These are phyloP conservation scores for Cataglyphis hispanica DNA, from an alignment of 1,140 invertebrate genomes.

Conservation along the genomic window DNA sequence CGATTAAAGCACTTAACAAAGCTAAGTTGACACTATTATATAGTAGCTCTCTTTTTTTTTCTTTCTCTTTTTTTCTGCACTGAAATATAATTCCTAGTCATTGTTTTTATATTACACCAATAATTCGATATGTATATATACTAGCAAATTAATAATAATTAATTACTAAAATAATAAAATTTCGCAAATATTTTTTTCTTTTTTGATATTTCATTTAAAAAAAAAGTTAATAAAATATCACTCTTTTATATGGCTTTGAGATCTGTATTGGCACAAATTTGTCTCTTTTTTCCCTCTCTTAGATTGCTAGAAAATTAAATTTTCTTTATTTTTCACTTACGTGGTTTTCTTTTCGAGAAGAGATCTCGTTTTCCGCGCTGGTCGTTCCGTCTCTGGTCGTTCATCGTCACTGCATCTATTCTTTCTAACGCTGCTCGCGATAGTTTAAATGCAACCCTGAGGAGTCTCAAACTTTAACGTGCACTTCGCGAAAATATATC, in stretches of 20 bases:
- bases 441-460: conserved; percentile 14
- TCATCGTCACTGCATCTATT: not conserved
- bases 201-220: not conserved
- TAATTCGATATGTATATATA: not conserved
- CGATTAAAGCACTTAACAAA: conserved; percentile 28
- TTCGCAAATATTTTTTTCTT: not conserved
- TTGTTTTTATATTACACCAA: not conserved
- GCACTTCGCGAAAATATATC: conserved; percentile 23
- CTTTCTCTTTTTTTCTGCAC: too few relatives aligned
- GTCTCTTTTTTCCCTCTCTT: too few relatives aligned
- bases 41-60: not conserved
- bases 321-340: not conserved
- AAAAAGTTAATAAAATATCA: not conserved
- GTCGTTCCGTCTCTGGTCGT: not conserved
- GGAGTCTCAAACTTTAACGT: not conserved
- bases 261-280: not conserved
- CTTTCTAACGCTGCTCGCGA: not conserved
- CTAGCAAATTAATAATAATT: not conserved
- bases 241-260: not conserved
- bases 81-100: not conserved
- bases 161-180: not conserved
- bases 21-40: conserved; percentile 5
- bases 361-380: not conserved
- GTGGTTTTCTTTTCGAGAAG: not conserved
- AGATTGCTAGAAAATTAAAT: not conserved